These are phyloP conservation scores for Drosophila sturtevanti DNA, from an alignment of 1,140 invertebrate species.

Conservation along the genomic window DNA sequence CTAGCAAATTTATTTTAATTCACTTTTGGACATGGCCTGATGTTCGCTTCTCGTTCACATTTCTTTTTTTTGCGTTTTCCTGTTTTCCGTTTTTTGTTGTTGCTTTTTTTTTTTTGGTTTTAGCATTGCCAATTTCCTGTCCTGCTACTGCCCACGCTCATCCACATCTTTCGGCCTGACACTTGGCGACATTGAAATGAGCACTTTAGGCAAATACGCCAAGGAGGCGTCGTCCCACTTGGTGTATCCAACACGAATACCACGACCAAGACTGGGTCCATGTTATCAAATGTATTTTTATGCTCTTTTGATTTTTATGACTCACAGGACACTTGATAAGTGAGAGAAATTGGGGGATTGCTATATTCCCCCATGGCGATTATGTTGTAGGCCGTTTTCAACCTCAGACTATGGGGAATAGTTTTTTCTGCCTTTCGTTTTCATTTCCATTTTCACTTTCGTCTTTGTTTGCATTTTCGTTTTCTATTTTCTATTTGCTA, in stretches of 20 bases:
- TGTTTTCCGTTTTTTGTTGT: slow-evolving; percentile 18
- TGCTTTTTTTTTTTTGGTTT: slow-evolving; percentile 47
- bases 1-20: slow-evolving; percentile 81
- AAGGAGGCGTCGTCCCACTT: slow-evolving; percentile 30
- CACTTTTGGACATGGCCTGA: slow-evolving; percentile 72
- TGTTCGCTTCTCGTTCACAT: slow-evolving; percentile 20
- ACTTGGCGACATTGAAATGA: slow-evolving; percentile 81
- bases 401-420: slow-evolving; percentile 39
- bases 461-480: no score
- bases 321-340: slow-evolving; percentile 68
- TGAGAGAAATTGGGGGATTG: slow-evolving; percentile 43
- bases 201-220: slow-evolving; percentile 76
- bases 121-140: slow-evolving; percentile 75
- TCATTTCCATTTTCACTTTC: not conserved
- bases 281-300: slow-evolving; percentile 82
- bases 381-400: slow-evolving; percentile 36
- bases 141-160: slow-evolving; percentile 53
- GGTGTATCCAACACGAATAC: slow-evolving; percentile 2
- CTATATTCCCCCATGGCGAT: slow-evolving; percentile 32
- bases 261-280: slow-evolving; percentile 62
- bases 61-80: slow-evolving; percentile 7
- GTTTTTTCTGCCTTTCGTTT: slow-evolving; percentile 25
- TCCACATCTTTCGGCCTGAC: slow-evolving; percentile 47
- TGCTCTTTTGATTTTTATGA: slow-evolving; percentile 81
- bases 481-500: not conserved